phyloP scores from a whole-genome alignment of 2,888 invertebrate species.

The Tetheella fluctuosa region DNA sequence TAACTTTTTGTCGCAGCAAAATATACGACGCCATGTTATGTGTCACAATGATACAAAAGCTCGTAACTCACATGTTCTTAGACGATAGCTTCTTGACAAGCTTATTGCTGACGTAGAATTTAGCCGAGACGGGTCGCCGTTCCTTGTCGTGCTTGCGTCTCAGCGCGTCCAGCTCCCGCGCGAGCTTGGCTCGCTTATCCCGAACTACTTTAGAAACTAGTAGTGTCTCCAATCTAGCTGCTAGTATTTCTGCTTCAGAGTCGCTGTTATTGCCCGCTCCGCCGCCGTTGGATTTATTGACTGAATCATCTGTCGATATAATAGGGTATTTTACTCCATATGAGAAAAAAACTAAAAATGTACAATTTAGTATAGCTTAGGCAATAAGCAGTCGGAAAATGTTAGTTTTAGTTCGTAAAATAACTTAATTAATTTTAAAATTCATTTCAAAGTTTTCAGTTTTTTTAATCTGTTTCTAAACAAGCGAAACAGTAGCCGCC shows the following conservation, averaged over 20 bases:
- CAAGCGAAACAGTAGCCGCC: no score
- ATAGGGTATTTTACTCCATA: neutral
- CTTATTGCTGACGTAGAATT: slow-evolving; percentile 85
- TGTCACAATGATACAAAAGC: no score
- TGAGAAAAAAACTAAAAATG: no score
- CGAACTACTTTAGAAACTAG: slow-evolving; percentile 92
- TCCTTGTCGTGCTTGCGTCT: slow-evolving; percentile 93
- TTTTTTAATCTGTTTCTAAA: no score
- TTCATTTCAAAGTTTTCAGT: no score
- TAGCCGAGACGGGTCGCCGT: slow-evolving; percentile 86
- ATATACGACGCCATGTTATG: neutral
- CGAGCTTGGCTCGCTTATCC: slow-evolving; percentile 92
- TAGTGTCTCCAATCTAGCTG: slow-evolving; percentile 91
- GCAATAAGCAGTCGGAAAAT: no score
- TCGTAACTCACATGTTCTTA: slow-evolving; percentile 50
- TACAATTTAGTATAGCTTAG: no score
- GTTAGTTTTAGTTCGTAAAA: no score
- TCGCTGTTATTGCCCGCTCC: neutral
- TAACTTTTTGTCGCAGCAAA: no score
- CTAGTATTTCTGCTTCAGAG: slow-evolving; percentile 54
- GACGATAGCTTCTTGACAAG: slow-evolving; percentile 53
- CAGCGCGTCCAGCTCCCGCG: slow-evolving; percentile 93
- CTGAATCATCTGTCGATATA: slow-evolving; percentile 41
- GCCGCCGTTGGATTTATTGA: slow-evolving; percentile 61
- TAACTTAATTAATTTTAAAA: no score